A percentile compares a stretch with the other conserved stretches of the same genome.
Evolutionary conservation across 1,140 invertebrate genomes (phyloP).

Genomic region (Uloborus diversus): DNA sequence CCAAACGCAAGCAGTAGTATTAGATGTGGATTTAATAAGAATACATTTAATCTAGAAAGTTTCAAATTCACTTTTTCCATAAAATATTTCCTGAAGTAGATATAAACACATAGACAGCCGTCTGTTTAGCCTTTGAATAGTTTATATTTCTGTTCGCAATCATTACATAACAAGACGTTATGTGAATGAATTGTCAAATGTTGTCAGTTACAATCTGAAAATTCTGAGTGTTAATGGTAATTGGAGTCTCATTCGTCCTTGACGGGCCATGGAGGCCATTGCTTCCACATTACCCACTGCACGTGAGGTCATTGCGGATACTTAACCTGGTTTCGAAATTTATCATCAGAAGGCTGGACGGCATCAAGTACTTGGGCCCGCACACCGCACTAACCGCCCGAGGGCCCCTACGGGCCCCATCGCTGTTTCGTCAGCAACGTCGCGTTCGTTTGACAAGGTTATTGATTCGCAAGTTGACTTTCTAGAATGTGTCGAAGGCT

Average conservation of each 20-base stretch:
- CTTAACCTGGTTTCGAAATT: conserved; percentile 50
- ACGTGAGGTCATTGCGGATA: conserved; percentile 36
- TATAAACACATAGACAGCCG: too few species aligned
- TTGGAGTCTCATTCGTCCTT: conserved; percentile 21
- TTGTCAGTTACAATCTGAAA: too few species aligned
- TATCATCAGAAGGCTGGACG: conserved; percentile 11
- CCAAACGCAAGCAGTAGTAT: too few species aligned
- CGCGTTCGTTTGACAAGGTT: background rate
- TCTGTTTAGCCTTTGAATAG: too few species aligned
- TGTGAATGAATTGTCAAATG: too few species aligned
- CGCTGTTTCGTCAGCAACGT: conserved; percentile 3
- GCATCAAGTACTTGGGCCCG: conserved; percentile 12
- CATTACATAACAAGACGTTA: too few species aligned
- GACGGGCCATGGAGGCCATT: conserved; percentile 27
- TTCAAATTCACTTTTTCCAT: too few species aligned
- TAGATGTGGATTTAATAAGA: too few species aligned
- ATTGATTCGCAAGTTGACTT: too few species aligned
- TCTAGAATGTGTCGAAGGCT: conserved; percentile 12
- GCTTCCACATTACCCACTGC: conserved; percentile 26
- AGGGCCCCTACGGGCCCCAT: conserved; percentile 8
- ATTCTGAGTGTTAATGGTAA: background rate
- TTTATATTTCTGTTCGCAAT: too few species aligned
- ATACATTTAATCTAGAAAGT: too few species aligned
- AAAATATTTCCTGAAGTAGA: too few species aligned
- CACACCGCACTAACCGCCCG: background rate